Conservation (phyloP, 2,113 vertebrate genomes). For the Bubalus kerabau region DNA sequence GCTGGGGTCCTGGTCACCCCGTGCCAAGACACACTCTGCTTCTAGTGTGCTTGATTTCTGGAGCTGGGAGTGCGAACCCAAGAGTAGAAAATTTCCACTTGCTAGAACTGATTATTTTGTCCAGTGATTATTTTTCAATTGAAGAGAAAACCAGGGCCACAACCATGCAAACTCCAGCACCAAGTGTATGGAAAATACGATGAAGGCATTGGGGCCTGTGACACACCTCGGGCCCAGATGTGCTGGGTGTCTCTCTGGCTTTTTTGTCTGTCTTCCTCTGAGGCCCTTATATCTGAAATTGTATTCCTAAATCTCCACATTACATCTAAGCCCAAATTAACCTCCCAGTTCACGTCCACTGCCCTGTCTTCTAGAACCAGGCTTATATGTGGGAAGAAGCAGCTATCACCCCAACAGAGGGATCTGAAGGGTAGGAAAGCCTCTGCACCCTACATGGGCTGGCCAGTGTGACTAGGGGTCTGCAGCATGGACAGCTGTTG, state of each 20-base stretch:
- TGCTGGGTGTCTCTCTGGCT: neutral
- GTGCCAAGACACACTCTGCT: neutral
- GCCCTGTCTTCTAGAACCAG: neutral
- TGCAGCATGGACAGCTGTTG: neutral
- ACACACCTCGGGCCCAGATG: neutral
- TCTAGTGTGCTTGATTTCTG: neutral
- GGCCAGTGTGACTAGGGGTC: neutral
- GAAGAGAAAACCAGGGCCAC: neutral
- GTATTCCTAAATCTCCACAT: neutral
- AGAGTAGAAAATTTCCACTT: conserved; percentile 34
- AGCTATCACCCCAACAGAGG: neutral
- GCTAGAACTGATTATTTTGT: neutral
- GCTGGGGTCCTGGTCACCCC: neutral
- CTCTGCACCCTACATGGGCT: neutral
- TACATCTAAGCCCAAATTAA: neutral
- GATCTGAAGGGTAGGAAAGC: neutral
- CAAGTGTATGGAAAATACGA: conserved; percentile 18
- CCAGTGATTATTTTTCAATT: neutral
- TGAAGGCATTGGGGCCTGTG: neutral
- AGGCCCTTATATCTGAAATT: neutral
- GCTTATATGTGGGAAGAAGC: neutral
- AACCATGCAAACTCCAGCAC: neutral
- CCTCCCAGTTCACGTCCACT: neutral
- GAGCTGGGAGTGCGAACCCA: neutral
- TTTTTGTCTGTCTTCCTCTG: neutral